phyloP scores from a whole-genome alignment of 2,888 invertebrate genomes.

The Epicampocera succincta region DNA sequence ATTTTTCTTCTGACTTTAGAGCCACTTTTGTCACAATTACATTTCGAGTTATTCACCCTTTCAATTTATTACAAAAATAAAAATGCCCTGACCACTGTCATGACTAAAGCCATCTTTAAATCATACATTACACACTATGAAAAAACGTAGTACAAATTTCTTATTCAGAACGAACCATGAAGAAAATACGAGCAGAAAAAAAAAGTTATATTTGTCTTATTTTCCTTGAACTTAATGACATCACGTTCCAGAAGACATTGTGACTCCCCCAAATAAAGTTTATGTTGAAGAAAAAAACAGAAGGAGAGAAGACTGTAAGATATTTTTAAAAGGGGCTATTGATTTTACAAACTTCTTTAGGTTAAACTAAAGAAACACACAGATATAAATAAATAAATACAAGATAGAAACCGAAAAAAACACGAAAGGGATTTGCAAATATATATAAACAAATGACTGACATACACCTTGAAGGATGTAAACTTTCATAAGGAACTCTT shows the following conservation, averaged over 20 bases:
- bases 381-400: background rate
- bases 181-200: background rate
- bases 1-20: no score
- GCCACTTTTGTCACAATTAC: no score
- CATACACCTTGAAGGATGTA: conserved; percentile 53
- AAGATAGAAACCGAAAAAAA: conserved; percentile 13
- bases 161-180: conserved; percentile 34
- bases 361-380: background rate
- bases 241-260: conserved; percentile 36
- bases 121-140: background rate
- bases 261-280: conserved; percentile 44
- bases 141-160: conserved; percentile 35
- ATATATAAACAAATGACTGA: conserved; percentile 18
- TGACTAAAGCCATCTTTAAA: conserved; percentile 21
- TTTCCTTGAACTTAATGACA: conserved; percentile 53
- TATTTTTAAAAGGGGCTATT: background rate
- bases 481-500: conserved; percentile 38
- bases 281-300: conserved; percentile 14
- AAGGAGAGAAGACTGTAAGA: background rate
- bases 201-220: background rate
- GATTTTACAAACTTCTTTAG: conserved; percentile 25
- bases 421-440: conserved; percentile 16
- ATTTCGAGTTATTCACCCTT: no score
- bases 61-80: no score
- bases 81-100: conserved; percentile 25